Evolutionary conservation across 2,113 vertebrate genomes (phyloP).

Genomic region (Varanus salvator): DNA sequence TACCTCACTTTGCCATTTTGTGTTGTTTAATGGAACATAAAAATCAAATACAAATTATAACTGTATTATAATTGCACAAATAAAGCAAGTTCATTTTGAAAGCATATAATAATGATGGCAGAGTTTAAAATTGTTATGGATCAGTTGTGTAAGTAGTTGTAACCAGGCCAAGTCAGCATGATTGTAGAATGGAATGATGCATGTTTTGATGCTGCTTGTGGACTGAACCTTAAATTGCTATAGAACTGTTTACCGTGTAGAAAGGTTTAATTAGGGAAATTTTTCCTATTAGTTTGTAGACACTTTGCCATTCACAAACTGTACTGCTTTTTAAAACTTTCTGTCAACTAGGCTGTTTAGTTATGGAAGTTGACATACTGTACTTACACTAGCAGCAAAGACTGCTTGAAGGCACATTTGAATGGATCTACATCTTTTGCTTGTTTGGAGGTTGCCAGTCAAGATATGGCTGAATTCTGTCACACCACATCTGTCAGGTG

Average conservation of each 20-base stretch:
- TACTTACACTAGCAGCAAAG: conserved; percentile 1
- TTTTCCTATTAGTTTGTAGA: not conserved
- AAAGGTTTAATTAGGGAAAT: not conserved
- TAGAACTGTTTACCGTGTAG: conserved; percentile 17
- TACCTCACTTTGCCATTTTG: not conserved
- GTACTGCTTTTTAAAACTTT: not conserved
- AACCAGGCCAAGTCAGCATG: conserved; percentile 29
- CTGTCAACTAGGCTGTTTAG: not conserved
- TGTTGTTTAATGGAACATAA: not conserved
- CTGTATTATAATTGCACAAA: not conserved
- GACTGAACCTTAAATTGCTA: conserved; percentile 32
- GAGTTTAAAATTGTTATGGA: conserved; percentile 13
- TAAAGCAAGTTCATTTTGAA: conserved; percentile 20
- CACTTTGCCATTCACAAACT: not conserved
- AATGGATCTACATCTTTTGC: conserved; percentile 40
- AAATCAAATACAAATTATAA: not conserved
- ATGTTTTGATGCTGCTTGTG: not conserved
- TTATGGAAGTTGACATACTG: not conserved
- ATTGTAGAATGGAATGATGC: conserved; percentile 9
- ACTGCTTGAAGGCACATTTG: conserved; percentile 26
- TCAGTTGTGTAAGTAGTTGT: conserved; percentile 41
- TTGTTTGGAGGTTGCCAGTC: conserved; percentile 17
- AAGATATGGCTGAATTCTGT: conserved; percentile 58
- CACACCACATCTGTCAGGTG: conserved; percentile 49
- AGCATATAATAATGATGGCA: not conserved